These are phyloP conservation scores for Aphelenchoides fujianensis DNA, from an alignment of 1,140 invertebrate genomes.

Conservation along the genomic window DNA sequence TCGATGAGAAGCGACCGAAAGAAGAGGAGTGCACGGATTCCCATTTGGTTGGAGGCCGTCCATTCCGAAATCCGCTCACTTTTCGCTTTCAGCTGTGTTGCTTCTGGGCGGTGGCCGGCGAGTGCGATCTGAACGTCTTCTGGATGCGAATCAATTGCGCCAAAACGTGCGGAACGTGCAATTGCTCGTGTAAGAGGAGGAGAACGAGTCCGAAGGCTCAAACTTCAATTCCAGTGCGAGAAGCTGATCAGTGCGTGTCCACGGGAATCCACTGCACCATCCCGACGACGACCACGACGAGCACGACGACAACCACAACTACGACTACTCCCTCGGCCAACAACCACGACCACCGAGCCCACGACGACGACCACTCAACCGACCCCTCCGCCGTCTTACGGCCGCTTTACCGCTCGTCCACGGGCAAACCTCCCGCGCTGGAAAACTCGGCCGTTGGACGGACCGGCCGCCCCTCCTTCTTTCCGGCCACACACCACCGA, in stretches of 20 bases:
- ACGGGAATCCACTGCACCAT: constrained; percentile 40
- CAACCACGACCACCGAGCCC: constrained; percentile 21
- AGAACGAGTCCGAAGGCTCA: not conserved
- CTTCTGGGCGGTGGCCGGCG: constrained; percentile 47
- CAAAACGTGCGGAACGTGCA: constrained; percentile 50
- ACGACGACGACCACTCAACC: constrained; percentile 25
- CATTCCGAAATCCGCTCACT: not conserved
- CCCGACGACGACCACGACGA: constrained; percentile 40
- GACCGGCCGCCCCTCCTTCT: not conserved
- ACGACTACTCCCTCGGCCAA: not conserved
- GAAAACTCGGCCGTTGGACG: constrained; percentile 4
- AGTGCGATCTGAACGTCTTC: constrained; percentile 48
- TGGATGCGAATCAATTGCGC: constrained; percentile 51
- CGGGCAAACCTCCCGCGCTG: constrained; percentile 12
- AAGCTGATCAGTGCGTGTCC: constrained; percentile 44
- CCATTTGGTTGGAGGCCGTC: not conserved
- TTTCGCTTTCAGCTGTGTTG: constrained; percentile 43
- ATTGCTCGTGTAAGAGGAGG: constrained; percentile 36
- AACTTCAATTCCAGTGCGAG: constrained; percentile 32
- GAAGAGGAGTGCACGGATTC: constrained; percentile 10
- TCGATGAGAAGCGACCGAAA: not conserved
- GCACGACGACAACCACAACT: constrained; percentile 22
- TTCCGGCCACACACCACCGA: not conserved
- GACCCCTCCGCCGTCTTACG: not conserved
- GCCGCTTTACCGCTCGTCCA: not conserved